phyloP scores from a whole-genome alignment of 2,888 invertebrate species.

The Cerastis rubricosa region DNA sequence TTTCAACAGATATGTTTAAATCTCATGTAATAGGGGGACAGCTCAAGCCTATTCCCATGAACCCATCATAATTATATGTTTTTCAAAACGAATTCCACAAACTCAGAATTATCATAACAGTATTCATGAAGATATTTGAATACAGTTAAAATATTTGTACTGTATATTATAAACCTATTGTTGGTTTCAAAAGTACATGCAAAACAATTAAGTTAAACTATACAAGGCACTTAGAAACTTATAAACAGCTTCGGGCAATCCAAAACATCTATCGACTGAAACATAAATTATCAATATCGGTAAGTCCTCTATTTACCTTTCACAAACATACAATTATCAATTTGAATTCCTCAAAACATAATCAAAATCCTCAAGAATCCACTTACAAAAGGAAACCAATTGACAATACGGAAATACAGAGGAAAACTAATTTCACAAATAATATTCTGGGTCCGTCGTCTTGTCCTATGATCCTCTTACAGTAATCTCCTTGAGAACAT shows the following conservation, averaged over 20 bases:
- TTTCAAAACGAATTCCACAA: neutral
- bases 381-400: slow-evolving; percentile 57
- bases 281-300: slow-evolving; percentile 5
- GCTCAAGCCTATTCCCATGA: neutral
- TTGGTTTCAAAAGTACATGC: neutral
- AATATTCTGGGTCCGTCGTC: slow-evolving; percentile 54
- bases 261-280: slow-evolving; percentile 1
- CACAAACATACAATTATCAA: slow-evolving; percentile 21
- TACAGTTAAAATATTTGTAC: neutral
- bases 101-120: neutral
- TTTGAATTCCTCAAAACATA: slow-evolving; percentile 22
- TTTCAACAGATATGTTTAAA: neutral
- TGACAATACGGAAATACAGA: slow-evolving; percentile 48
- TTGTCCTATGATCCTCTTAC: slow-evolving; percentile 70
- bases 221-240: slow-evolving; percentile 11
- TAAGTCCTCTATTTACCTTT: slow-evolving; percentile 26
- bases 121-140: neutral
- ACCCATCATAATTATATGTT: neutral
- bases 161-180: neutral
- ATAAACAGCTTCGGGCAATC: slow-evolving; percentile 23
- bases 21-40: neutral
- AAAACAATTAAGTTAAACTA: slow-evolving; percentile 21
- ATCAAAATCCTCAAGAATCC: slow-evolving; percentile 38
- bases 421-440: slow-evolving; percentile 68
- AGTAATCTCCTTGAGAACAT: slow-evolving; percentile 71